These are phyloP conservation scores for Thripadectes ignobilis DNA, from an alignment of 2,797 vertebrate species.

Conservation along the genomic window DNA sequence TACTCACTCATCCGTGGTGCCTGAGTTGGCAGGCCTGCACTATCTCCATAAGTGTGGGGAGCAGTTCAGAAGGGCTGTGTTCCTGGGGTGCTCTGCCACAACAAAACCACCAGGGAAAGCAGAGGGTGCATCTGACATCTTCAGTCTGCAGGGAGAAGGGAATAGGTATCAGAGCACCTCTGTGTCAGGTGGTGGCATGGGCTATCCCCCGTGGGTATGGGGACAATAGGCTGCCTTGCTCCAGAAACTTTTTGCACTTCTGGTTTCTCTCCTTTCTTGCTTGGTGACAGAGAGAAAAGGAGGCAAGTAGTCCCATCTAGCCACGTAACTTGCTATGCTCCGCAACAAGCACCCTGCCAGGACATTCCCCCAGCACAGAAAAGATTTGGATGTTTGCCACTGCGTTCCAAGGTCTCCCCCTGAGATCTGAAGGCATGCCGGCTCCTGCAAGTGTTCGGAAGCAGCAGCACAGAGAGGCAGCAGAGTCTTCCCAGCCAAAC, in stretches of 20 bases:
- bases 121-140: neutral
- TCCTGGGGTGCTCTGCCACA: neutral
- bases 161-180: neutral
- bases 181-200: neutral
- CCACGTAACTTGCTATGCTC: neutral
- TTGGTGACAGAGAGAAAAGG: neutral
- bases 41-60: fast-evolving
- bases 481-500: neutral
- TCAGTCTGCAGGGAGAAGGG: neutral
- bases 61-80: neutral
- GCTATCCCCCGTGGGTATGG: fast-evolving
- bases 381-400: neutral
- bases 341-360: neutral
- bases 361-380: neutral
- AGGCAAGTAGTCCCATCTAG: neutral
- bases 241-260: neutral
- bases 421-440: neutral
- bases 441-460: neutral
- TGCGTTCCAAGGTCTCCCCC: fast-evolving
- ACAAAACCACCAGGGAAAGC: neutral
- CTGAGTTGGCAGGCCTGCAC: neutral
- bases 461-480: neutral
- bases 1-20: fast-evolving
- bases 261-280: neutral
- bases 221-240: neutral